Evolutionary conservation across 2,113 vertebrate species (phyloP).

Genomic region (Tragelaphus strepsiceros): DNA sequence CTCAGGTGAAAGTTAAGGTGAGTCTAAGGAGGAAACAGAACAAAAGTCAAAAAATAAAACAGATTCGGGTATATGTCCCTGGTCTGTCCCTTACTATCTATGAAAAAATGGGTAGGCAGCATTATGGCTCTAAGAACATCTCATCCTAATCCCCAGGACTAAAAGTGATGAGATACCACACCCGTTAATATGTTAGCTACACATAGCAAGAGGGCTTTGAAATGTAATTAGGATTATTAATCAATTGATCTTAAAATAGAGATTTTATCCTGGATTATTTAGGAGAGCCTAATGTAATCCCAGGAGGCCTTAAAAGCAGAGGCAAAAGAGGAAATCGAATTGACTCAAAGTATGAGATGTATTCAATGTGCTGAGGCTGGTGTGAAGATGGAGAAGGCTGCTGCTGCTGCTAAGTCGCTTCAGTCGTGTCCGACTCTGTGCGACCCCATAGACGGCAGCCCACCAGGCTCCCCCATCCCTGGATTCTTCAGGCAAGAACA

Average conservation of each 20-base stretch:
- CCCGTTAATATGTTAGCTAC: too few species aligned
- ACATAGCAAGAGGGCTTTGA: background rate
- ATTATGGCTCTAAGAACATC: background rate
- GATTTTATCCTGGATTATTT: background rate
- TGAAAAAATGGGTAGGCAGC: background rate
- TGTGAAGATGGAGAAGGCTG: fast-evolving
- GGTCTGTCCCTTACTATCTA: background rate
- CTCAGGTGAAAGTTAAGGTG: background rate
- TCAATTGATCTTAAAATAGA: background rate
- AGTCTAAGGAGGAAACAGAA: background rate
- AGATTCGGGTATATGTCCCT: background rate
- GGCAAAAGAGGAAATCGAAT: background rate
- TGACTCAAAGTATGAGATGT: background rate
- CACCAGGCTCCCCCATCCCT: too few species aligned
- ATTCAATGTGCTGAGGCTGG: fast-evolving
- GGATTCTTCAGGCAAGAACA: too few species aligned
- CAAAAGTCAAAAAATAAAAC: background rate
- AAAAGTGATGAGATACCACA: background rate
- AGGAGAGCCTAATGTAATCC: background rate
- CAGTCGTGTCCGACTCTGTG: too few species aligned
- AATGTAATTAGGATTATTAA: background rate
- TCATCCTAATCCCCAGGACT: background rate
- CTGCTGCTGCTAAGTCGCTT: too few species aligned
- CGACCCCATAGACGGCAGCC: fast-evolving
- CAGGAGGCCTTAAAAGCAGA: background rate